Evolutionary conservation across 2,888 invertebrate genomes (phyloP), one percentile per base, ranked within the genome.

Genomic region (Notodonta dromedarius): DNA sequence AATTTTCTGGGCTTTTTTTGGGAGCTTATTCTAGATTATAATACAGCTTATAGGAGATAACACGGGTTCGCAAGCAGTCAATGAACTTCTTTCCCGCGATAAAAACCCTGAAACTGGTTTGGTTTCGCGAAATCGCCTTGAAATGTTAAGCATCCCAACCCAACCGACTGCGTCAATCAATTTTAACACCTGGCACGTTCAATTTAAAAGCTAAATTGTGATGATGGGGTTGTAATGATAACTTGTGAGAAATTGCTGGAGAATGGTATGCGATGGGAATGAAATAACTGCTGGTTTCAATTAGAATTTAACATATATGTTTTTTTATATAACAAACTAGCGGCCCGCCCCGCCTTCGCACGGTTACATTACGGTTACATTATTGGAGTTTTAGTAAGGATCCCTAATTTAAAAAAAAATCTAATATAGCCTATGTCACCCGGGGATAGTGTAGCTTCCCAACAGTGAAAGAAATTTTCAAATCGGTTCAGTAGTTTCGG

Each of bases 91-190:
- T 59, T 52, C 61, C 60, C 44, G 53, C 42, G 44, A 74, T 63
- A 69, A 54, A 70, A 63, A 60, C 42, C 48, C 24, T 59, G 61
- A 59, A 78, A 82, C 77, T 59, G 73, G 79, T 80, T 79, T 59
- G 73, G 79, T 80, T 79, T 71, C 24, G 24, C 24, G 24, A 55
- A 67, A 71, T 67, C 61, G 56, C 57, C 62, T 57, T 71, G 64
- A 71, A 77, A 75, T 78, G 71, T 71, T 62, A 74, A 67, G 61
- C 60, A 69, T 69, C 60, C 56, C 48, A 24, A 24, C 2, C 2
- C 24, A 62, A 53, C 48, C 13, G 6, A 35, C 0, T 5, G 32
- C 11, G 32, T 59, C 52, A 55, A 57, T 24, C 50, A 56, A 65
- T 56, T 62, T 59, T 13, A 51, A 35, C 16, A 57, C 64, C 13